These are phyloP conservation scores for Eumerus sabulonum DNA, from an alignment of 2,888 invertebrate genomes.

Conservation along the genomic window DNA sequence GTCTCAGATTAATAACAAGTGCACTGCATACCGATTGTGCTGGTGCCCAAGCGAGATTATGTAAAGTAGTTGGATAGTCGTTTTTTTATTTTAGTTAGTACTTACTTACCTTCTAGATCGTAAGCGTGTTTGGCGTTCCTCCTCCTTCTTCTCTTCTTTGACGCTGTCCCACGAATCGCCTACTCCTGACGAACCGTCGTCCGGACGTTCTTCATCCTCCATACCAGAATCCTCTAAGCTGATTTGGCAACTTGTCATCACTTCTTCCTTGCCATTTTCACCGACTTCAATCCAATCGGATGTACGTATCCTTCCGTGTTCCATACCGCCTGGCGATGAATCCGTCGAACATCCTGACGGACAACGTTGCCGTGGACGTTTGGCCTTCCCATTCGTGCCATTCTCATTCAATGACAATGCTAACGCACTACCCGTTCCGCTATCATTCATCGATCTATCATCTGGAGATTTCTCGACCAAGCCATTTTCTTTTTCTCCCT, in stretches of 20 bases:
- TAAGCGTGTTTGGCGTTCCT: conserved; percentile 58
- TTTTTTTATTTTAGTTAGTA: not conserved
- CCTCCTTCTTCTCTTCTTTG: conserved; percentile 77
- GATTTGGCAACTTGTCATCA: conserved; percentile 81
- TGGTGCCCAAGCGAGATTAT: too few species aligned
- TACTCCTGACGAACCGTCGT: conserved; percentile 78
- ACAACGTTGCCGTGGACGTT: conserved; percentile 74
- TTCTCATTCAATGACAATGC: conserved; percentile 48
- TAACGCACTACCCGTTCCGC: conserved; percentile 54
- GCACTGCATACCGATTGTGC: too few species aligned
- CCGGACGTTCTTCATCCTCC: conserved; percentile 79
- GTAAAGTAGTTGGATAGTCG: too few species aligned
- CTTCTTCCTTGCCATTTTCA: conserved; percentile 81
- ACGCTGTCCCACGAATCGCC: conserved; percentile 79
- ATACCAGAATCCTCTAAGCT: conserved; percentile 80
- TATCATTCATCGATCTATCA: conserved; percentile 59
- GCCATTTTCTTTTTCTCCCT: conserved; percentile 27
- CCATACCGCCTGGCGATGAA: conserved; percentile 78
- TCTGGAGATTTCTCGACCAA: conserved; percentile 37
- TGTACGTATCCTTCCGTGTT: conserved; percentile 78
- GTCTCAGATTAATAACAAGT: too few species aligned
- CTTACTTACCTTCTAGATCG: conserved; percentile 45
- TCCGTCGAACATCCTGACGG: conserved; percentile 78
- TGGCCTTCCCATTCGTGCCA: conserved; percentile 32
- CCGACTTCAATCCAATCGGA: conserved; percentile 82